phyloP scores from a whole-genome alignment of 2,113 vertebrate genomes.

The Aramus guarauna region DNA sequence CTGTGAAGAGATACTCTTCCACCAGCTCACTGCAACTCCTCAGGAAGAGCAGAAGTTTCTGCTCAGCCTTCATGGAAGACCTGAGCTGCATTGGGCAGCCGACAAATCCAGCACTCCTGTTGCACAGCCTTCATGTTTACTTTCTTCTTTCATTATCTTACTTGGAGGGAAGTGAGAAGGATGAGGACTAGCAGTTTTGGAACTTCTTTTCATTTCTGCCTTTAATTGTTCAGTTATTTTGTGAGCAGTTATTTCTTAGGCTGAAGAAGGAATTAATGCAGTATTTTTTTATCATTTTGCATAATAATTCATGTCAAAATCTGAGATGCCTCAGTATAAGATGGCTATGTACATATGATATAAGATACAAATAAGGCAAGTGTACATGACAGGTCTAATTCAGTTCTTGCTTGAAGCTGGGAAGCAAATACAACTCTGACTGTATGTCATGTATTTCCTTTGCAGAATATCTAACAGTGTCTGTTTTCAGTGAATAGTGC shows the following conservation, averaged over 20 bases:
- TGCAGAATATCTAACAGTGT: background rate
- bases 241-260: background rate
- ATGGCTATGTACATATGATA: background rate
- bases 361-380: background rate
- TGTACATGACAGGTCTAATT: background rate
- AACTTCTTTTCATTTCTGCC: background rate
- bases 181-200: background rate
- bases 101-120: fast-evolving
- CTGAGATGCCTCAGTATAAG: background rate
- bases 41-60: background rate
- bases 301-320: background rate
- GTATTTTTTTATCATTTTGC: background rate
- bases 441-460: background rate
- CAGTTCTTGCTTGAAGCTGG: background rate
- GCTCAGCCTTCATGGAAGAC: fast-evolving
- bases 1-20: background rate
- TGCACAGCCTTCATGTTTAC: background rate
- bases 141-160: background rate
- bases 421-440: background rate
- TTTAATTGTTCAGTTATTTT: background rate
- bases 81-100: background rate
- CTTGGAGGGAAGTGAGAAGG: background rate
- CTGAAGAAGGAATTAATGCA: background rate
- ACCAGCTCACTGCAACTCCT: background rate
- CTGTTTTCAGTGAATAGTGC: background rate